Base-by-base conservation (phyloP, 2,888 invertebrate genomes). In the Leucozona laternaria region DNA sequence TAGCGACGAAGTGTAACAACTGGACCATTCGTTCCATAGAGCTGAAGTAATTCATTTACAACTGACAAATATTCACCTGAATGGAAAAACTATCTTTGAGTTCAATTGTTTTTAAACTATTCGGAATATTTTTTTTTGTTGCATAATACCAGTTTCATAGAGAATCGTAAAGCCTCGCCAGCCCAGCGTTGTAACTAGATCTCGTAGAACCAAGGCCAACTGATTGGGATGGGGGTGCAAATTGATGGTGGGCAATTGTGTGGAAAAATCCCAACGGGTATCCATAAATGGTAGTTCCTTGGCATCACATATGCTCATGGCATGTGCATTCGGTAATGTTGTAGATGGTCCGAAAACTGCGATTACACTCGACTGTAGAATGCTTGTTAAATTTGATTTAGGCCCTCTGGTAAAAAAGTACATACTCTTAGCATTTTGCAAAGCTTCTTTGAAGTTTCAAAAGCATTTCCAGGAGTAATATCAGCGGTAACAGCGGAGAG, bases 141-240 rank as follows among this genome's bases (percentile, higher is more conserved):
- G 15, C n/a, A 43, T 85, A 90, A 43, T 85, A 90, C 93, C 92
- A 55, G 92, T 91, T 92, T 98, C 97, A 92, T 98, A 98, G 81
- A 98, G 94, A 88, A 98, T 95, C 15, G 97, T 97, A 90, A 97
- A 98, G 40, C 95, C 94, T 84, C 95, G 95, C 98, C 98, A 98
- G 53, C 95, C 95, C 93, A 96, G 96, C 15, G 94, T 94, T 73
- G 93, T 92, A 5, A 98, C 95, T 72, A 97, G 93, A 89, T 96
- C 95, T 64, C 95, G 93, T 86, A 95, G 95, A 28, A 95, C 94
- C 94, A 95, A 89, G 17, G 95, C 93, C 43, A 96, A 90, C 3
- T 93, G 92, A 6, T 93, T 90, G 4, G 95, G 94, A 90, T 96
- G 94, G 0, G 97, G 97, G 92, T 96, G 96, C 82, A 98, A 92